Percentiles rank a stretch among this genome's conserved stretches.
Evolutionary conservation across 2,797 vertebrate species (phyloP).

Genomic region (Thalassophryne amazonica): DNA sequence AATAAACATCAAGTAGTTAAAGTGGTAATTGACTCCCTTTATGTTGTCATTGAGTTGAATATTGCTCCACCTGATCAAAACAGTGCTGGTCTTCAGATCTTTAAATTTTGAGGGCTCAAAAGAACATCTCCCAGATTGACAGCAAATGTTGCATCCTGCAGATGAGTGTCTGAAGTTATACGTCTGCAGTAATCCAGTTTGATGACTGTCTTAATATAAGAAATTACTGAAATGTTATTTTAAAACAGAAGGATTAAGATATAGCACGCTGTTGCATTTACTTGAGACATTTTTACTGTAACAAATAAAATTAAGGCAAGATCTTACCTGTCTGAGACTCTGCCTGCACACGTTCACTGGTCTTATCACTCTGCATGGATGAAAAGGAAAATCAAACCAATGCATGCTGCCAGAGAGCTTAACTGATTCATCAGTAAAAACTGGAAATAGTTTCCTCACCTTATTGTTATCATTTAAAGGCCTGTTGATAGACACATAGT

Average conservation of each 20-base stretch:
- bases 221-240: neutral
- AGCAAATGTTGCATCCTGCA: too few relatives aligned
- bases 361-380: slow-evolving; percentile 82
- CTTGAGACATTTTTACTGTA: neutral
- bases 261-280: neutral
- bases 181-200: neutral
- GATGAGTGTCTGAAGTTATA: neutral
- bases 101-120: neutral
- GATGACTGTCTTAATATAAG: neutral
- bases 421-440: slow-evolving; percentile 5
- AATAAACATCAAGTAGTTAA: too few relatives aligned
- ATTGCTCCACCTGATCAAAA: slow-evolving; percentile 9
- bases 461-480: slow-evolving; percentile 94
- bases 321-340: slow-evolving; percentile 90
- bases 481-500: slow-evolving; percentile 99
- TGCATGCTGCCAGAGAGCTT: neutral
- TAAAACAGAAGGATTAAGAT: neutral
- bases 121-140: too few relatives aligned
- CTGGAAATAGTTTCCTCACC: slow-evolving; percentile 72
- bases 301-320: neutral
- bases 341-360: slow-evolving; percentile 87
- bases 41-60: too few relatives aligned
- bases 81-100: neutral
- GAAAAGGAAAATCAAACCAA: slow-evolving; percentile 43
- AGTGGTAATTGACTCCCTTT: too few relatives aligned